Evolutionary conservation across 2,888 invertebrate species (phyloP).

Genomic region (Trichogramma dendrolimi): DNA sequence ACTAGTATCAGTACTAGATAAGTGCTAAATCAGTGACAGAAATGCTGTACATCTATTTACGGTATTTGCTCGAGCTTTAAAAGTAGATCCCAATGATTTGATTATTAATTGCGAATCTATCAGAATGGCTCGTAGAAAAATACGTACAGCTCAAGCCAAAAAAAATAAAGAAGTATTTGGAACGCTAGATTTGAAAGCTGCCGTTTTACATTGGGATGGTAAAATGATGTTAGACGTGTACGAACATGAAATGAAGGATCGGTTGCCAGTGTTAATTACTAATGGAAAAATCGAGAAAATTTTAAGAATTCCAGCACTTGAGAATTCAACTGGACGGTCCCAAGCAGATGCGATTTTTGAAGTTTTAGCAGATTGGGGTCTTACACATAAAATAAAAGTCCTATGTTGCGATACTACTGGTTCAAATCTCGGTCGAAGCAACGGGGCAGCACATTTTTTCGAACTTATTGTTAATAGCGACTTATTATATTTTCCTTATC

Average conservation of each 20-base stretch:
- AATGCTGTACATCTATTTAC: conserved; percentile 3
- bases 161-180: conserved; percentile 23
- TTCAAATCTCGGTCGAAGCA: conserved; percentile 25
- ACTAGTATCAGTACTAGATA: conserved; percentile 21
- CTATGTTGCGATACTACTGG: conserved; percentile 36
- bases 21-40: conserved; percentile 23
- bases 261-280: conserved; percentile 30
- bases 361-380: conserved; percentile 28
- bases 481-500: not conserved
- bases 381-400: conserved; percentile 27
- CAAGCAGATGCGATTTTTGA: conserved; percentile 25
- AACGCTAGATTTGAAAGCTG: conserved; percentile 13
- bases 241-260: conserved; percentile 21
- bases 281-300: conserved; percentile 28
- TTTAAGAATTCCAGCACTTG: conserved; percentile 27
- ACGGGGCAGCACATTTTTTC: not conserved
- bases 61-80: conserved; percentile 7
- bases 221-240: conserved; percentile 30
- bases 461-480: not conserved
- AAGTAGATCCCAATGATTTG: not conserved
- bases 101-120: conserved; percentile 3
- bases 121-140: conserved; percentile 7
- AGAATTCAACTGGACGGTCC: conserved; percentile 23
- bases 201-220: conserved; percentile 33
- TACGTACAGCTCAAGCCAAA: conserved; percentile 18